These are phyloP conservation scores for Penaeus monodon DNA, from an alignment of 2,888 invertebrate species.

Conservation along the genomic window DNA sequence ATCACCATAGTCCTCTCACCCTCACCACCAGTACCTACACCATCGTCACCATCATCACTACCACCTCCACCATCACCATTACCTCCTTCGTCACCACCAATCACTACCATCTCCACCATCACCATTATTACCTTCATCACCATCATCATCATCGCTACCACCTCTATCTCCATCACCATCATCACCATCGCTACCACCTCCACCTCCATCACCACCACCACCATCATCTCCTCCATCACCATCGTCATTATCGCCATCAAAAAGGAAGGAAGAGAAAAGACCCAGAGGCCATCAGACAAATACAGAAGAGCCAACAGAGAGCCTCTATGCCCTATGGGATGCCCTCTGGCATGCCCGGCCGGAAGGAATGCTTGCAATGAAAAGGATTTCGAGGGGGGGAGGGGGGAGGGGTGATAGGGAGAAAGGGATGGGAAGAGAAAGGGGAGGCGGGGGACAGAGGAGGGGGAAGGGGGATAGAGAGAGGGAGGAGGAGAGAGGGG, in stretches of 20 bases:
- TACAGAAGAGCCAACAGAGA: too few species aligned
- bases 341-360: too few species aligned
- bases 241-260: too few species aligned
- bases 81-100: neutral
- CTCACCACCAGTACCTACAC: neutral
- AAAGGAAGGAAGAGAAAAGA: too few species aligned
- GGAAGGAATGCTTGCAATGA: too few species aligned
- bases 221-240: too few species aligned
- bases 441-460: neutral
- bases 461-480: neutral
- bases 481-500: neutral
- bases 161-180: too few species aligned
- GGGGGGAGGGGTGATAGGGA: neutral
- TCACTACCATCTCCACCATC: neutral
- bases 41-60: neutral
- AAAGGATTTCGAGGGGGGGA: neutral
- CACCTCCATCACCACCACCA: too few species aligned
- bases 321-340: too few species aligned
- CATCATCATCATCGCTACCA: too few species aligned
- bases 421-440: neutral
- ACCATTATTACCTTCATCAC: neutral
- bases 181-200: too few species aligned
- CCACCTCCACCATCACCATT: neutral
- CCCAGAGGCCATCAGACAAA: too few species aligned
- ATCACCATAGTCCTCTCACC: neutral